phyloP scores from a whole-genome alignment of 2,113 vertebrate genomes.

The Gadus macrocephalus region DNA sequence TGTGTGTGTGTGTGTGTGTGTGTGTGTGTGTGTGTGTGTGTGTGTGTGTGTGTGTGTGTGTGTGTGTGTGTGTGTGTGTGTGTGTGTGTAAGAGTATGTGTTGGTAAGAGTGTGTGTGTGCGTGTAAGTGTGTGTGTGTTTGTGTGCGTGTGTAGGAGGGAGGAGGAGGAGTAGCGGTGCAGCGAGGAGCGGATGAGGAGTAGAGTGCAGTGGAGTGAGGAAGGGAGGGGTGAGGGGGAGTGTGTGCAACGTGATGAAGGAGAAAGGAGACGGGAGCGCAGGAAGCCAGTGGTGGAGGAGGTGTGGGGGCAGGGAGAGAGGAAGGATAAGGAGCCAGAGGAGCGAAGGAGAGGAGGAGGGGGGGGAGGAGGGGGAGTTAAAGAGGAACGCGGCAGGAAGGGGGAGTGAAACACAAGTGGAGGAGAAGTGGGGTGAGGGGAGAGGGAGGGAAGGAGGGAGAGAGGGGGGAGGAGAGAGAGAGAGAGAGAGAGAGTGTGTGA shows the following conservation, averaged over 20 bases:
- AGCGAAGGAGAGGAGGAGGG: conserved; percentile 15
- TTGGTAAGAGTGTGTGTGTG: not conserved
- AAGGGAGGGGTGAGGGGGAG: conserved; percentile 6
- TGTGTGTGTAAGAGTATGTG: not conserved
- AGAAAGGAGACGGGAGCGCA: conserved; percentile 36
- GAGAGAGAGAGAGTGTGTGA: conserved; percentile 31
- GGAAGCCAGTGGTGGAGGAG: conserved; percentile 33
- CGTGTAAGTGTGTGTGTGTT: not conserved
- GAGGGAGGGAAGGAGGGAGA: conserved; percentile 43
- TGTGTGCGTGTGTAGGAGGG: not conserved
- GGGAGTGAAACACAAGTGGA: conserved; percentile 18
- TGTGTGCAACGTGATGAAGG: conserved; percentile 56
- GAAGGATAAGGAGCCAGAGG: conserved; percentile 7
- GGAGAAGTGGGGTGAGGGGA: conserved; percentile 38
- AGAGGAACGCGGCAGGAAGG: conserved; percentile 1
- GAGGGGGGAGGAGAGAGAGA: conserved; percentile 16
- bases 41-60: not conserved
- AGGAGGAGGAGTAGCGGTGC: conserved; percentile 12
- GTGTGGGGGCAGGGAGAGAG: conserved; percentile 46
- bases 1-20: too few relatives aligned
- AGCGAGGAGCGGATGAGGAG: conserved; percentile 31
- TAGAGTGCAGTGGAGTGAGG: conserved; percentile 15
- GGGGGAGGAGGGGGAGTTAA: not conserved
- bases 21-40: too few relatives aligned
- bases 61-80: too few relatives aligned